Evolutionary conservation across 2,797 vertebrate species (phyloP).

Genomic region (Erethizon dorsatum): DNA sequence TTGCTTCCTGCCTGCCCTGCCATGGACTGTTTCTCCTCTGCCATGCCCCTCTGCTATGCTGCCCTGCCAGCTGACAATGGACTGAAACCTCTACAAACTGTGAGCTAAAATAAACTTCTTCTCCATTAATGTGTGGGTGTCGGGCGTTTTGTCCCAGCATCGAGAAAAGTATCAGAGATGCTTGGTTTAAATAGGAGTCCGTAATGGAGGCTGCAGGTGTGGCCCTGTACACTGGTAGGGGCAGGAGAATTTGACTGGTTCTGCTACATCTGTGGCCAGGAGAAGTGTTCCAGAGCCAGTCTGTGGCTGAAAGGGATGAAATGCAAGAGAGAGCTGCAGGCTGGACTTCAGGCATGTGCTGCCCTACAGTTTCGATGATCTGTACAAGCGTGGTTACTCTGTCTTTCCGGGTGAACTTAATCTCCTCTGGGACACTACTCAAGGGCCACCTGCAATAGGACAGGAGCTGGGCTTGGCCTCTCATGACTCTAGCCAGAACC

Average conservation of each 20-base stretch:
- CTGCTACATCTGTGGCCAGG: background rate
- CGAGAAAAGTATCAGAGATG: background rate
- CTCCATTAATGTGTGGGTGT: background rate
- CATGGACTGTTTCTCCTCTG: background rate
- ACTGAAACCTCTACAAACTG: background rate
- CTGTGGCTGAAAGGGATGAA: background rate
- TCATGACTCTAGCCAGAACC: too few species aligned
- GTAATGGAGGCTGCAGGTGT: background rate
- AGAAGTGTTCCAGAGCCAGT: background rate
- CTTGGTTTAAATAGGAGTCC: background rate
- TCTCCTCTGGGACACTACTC: background rate
- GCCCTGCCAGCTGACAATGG: background rate
- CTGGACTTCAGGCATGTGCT: accelerated
- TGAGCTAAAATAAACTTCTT: background rate
- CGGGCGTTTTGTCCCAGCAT: background rate
- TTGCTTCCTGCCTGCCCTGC: background rate
- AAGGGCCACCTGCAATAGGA: background rate
- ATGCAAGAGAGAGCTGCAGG: accelerated
- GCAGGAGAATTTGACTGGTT: accelerated
- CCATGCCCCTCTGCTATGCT: background rate
- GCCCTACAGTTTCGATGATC: too few species aligned
- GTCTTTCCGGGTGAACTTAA: background rate
- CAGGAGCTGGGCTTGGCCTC: background rate
- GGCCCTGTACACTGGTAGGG: background rate
- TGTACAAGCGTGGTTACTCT: accelerated